phyloP scores from a whole-genome alignment of 2,888 invertebrate genomes.

The Polyommatus icarus region DNA sequence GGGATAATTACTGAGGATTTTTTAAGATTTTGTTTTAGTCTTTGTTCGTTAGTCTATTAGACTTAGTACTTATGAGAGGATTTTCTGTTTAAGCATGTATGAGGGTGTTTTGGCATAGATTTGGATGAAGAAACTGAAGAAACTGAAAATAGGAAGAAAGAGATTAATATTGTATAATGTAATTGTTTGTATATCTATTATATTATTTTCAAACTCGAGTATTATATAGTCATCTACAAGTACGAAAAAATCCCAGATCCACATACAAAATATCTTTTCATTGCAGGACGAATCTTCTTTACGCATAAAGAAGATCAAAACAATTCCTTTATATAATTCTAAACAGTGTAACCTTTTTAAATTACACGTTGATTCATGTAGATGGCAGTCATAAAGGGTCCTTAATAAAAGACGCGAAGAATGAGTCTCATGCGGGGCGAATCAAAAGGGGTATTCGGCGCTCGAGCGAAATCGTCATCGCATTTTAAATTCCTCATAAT shows the following conservation, averaged over 20 bases:
- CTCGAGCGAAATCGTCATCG: constrained; percentile 78
- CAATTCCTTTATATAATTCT: background rate
- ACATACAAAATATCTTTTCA: background rate
- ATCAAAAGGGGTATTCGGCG: constrained; percentile 62
- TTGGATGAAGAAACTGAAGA: too few relatives aligned
- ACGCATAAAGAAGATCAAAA: background rate
- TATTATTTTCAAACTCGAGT: too few relatives aligned
- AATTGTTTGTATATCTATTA: too few relatives aligned
- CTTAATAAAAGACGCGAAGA: constrained; percentile 38
- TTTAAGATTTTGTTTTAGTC: background rate
- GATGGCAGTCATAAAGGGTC: constrained; percentile 23
- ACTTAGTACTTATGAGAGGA: background rate
- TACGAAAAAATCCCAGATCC: background rate
- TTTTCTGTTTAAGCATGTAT: background rate
- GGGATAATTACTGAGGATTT: background rate
- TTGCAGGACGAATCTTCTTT: background rate
- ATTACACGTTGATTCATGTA: background rate
- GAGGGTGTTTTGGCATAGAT: background rate
- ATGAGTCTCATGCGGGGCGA: constrained; percentile 46
- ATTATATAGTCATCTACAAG: background rate
- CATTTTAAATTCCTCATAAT: constrained; percentile 78
- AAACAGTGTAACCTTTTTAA: background rate
- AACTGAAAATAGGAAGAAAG: too few relatives aligned
- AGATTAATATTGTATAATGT: too few relatives aligned
- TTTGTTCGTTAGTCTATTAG: background rate